These are phyloP conservation scores for Scolopax bukidnonensis DNA, from an alignment of 2,797 vertebrate species.

Conservation along the genomic window DNA sequence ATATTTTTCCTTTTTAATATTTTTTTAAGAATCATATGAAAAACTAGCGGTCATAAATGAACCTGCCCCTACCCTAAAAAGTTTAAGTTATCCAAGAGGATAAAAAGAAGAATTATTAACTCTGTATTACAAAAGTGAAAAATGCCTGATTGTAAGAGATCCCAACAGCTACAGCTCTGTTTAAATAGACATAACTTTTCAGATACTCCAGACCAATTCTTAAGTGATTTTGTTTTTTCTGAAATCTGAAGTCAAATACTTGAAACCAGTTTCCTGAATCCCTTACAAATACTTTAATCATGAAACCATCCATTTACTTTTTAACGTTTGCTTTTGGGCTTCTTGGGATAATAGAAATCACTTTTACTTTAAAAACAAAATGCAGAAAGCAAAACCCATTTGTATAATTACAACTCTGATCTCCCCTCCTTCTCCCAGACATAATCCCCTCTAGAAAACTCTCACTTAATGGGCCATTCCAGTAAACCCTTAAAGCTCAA, in stretches of 20 bases:
- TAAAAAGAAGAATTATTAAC: conserved; percentile 32
- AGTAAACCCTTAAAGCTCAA: conserved; percentile 44
- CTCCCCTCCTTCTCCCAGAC: background rate
- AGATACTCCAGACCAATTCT: background rate
- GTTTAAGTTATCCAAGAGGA: background rate
- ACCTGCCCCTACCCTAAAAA: background rate
- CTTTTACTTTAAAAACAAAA: conserved; percentile 59
- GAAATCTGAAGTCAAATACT: conserved; percentile 11
- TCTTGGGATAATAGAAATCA: conserved; percentile 61
- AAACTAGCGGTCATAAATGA: conserved; percentile 25
- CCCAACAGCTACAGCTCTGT: background rate
- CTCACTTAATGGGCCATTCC: conserved; percentile 54
- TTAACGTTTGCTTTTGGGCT: conserved; percentile 56
- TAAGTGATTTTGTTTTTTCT: background rate
- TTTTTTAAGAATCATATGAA: conserved; percentile 3
- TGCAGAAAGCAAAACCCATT: conserved; percentile 56
- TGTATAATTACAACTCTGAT: conserved; percentile 54
- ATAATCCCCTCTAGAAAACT: conserved; percentile 34
- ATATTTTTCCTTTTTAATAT: conserved; percentile 41
- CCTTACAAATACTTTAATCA: conserved; percentile 55
- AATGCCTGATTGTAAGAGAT: conserved; percentile 1
- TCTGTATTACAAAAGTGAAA: conserved; percentile 4
- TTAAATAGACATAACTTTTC: conserved; percentile 23
- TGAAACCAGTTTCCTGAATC: conserved; percentile 30
- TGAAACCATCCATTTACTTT: conserved; percentile 32